Percentiles rank a stretch among this genome's conserved stretches.
phyloP scores from a whole-genome alignment of 2,888 invertebrate species.

The Yponomeuta plumbellus region DNA sequence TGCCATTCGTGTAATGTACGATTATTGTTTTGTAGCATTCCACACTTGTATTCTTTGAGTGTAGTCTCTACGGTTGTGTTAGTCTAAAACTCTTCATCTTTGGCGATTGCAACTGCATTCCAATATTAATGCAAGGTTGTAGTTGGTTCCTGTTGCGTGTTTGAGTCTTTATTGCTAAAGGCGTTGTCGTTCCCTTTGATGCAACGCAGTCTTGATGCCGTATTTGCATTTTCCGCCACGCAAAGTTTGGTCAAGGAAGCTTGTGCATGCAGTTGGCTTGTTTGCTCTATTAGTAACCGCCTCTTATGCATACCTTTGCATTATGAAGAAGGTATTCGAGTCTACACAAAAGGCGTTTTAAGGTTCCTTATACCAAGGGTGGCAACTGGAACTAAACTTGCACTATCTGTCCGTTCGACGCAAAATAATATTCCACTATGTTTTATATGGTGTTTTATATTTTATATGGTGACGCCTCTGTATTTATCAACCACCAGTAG shows the following conservation, averaged over 20 bases:
- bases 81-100: not conserved
- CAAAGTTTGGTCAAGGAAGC: slow-evolving; percentile 22
- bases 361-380: too few relatives aligned
- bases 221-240: slow-evolving; percentile 26
- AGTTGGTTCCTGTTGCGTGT: not conserved
- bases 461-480: too few relatives aligned
- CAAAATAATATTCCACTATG: too few relatives aligned
- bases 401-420: too few relatives aligned
- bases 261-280: slow-evolving; percentile 12
- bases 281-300: slow-evolving; percentile 19
- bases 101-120: not conserved
- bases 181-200: slow-evolving; percentile 26
- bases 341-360: too few relatives aligned
- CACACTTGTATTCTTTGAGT: not conserved
- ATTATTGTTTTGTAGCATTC: not conserved
- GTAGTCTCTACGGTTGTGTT: not conserved
- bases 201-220: slow-evolving; percentile 19
- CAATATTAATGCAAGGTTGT: not conserved
- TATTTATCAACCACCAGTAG: too few relatives aligned
- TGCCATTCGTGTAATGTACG: slow-evolving; percentile 30
- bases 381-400: too few relatives aligned
- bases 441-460: too few relatives aligned
- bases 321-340: not conserved
- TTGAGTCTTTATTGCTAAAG: slow-evolving; percentile 18
- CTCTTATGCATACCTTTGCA: slow-evolving; percentile 3